Conservation (phyloP, 2,797 vertebrate genomes). For the Acrocephalus scirpaceus region DNA sequence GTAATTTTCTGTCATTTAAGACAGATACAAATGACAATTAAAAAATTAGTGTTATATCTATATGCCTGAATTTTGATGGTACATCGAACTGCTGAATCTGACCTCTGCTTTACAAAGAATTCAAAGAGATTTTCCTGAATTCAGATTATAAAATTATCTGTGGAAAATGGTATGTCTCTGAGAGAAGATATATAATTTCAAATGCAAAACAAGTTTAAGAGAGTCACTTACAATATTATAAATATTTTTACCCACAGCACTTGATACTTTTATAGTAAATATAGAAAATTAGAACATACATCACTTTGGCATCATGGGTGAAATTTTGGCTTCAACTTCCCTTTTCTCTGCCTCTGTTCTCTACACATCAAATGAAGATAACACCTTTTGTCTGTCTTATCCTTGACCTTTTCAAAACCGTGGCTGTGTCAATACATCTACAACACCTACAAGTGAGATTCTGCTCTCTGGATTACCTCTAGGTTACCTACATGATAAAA, state of each 20-base stretch:
- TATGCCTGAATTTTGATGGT: neutral
- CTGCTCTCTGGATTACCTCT: neutral
- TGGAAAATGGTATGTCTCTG: neutral
- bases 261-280: too few species aligned
- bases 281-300: neutral
- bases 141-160: neutral
- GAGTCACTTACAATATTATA: neutral
- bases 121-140: neutral
- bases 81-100: neutral
- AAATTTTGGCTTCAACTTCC: neutral
- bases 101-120: neutral
- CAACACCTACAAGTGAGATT: neutral
- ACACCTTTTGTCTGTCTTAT: neutral
- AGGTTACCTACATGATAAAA: neutral
- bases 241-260: neutral
- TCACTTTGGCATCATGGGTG: neutral
- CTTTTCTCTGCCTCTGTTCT: neutral
- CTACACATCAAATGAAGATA: neutral
- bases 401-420: neutral
- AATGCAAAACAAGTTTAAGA: neutral
- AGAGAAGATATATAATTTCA: neutral
- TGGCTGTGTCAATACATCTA: neutral
- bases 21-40: neutral
- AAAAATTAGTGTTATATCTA: neutral
- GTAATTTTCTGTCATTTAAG: neutral